Evolutionary conservation across 1,140 invertebrate genomes (phyloP), one percentile per base, ranked within the genome.

Genomic region (Drosophila hydei): DNA sequence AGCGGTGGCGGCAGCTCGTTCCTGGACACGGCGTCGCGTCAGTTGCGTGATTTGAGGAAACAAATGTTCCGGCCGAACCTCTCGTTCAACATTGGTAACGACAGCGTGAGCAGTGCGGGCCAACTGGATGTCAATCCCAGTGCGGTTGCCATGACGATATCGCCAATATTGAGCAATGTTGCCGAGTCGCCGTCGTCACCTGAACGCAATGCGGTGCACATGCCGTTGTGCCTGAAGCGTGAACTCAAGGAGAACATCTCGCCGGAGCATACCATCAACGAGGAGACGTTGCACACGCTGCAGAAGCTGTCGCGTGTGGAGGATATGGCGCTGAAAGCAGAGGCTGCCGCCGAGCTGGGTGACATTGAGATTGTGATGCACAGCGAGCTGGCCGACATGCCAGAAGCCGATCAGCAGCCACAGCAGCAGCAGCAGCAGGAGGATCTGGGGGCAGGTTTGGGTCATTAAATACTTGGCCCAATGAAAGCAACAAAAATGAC

Each of bases 161-260:
- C 76, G 4, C 65, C 61, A 11, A 59, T 69, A n/a, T 65, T 56
- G 18, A 70, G 67, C 30, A 75, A 63, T 47, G 59, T 56, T 2
- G 56, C 59, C 1, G 81, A 87, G 36, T 62, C 78, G 12, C 45
- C 81, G 23, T 60, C 59, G 18, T 55, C 67, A 3, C 59, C 75
- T 5, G 75, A 79, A 45, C 65, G 67, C 59, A 72, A 78, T 63
- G 68, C 77, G 1, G 61, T 79, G 18, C 71, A 83, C 23, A 85
- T 91, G 72, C 81, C 90, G 23, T 65, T 59, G 38, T 87, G 84
- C 25, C 54, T 91, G 12, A 91, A 91, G 60, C 75, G 79, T 42
- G 88, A 91, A 59, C 76, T 91, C 4, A 91, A 91, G 55, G 91
- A 91, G 68, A 91, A 91, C 62, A 91, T 91, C 19, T 91, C 91